Base-by-base conservation (phyloP, 1,140 invertebrate species). In the Lasioglossum baleicum region DNA sequence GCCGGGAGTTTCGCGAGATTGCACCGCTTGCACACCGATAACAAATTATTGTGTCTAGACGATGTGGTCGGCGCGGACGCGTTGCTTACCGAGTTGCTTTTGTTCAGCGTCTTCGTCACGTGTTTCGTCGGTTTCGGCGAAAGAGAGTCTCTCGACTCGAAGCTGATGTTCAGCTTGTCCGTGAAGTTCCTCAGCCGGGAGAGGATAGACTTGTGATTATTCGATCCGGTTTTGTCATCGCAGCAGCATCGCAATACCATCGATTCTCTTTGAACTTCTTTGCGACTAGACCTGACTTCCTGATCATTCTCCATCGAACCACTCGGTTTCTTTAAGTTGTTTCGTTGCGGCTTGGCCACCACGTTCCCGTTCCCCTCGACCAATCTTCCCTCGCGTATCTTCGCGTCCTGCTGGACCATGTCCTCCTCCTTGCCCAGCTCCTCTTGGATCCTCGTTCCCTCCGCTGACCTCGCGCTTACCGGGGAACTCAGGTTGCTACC, bases 111-210 rank as follows among this genome's bases (percentile, higher is more conserved):
- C 61, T 91, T 92, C 5, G 78, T 17, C 7, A 44, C 31, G 66
- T 88, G 88, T 22, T 91, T 92, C 1, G 75, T 67, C 2, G 83
- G 68, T 61, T 91, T 91, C 1, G 84, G 70, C 44, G 84, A 68
- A 7, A 87, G 87, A 0, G 88, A 78, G 7, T 92, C 92, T 65
- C 89, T 91, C 15, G 90, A 90, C 22, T 93, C 92, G 78, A 92
- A 93, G 56, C 91, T 92, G 22, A 92, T 92, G 64, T 89, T 92
- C 60, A 93, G 44, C 2, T 91, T 89, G 69, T 92, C 91, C 1
- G 92, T 93, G 56, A 92, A 86, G 63, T 92, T 92, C 8, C 91
- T 86, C 40, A 92, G 51, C n/a, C 91, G 86, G 2, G 91, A 89
- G 8, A 93, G 79, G 35, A 93, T 60, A 0, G 92, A 92, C 44